Percentiles rank a stretch among this genome's conserved stretches.
These are phyloP conservation scores for Notechis scutatus DNA, from an alignment of 2,113 vertebrate species.

Conservation along the genomic window DNA sequence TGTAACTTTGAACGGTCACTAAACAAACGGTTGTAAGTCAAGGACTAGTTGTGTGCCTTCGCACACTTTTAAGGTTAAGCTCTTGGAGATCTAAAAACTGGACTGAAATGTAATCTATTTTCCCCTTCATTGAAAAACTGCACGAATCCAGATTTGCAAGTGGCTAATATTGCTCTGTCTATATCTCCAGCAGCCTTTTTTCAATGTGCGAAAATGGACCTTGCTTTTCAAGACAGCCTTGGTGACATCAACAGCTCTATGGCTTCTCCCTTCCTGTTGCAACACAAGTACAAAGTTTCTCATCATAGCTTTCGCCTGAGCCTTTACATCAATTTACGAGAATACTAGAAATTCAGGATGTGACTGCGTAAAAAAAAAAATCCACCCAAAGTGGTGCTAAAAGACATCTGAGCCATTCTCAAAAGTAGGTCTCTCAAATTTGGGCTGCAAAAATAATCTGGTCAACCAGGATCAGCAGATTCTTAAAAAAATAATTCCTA, in stretches of 20 bases:
- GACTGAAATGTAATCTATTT: background rate
- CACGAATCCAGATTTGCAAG: background rate
- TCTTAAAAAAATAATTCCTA: background rate
- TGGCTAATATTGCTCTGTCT: background rate
- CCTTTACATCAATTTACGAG: constrained; percentile 40
- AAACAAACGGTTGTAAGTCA: background rate
- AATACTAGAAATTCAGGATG: constrained; percentile 30
- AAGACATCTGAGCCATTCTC: background rate
- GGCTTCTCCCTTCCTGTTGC: background rate
- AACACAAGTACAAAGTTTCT: constrained; percentile 22
- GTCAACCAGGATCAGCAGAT: background rate
- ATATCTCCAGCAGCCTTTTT: background rate
- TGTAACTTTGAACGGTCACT: background rate
- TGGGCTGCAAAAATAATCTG: background rate
- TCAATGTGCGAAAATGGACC: background rate
- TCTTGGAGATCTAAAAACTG: background rate
- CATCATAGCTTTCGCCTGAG: constrained; percentile 37
- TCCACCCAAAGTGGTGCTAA: background rate
- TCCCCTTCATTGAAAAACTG: background rate
- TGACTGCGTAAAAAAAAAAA: background rate
- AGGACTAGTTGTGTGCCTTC: no score
- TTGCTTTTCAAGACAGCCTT: background rate
- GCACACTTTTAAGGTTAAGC: background rate
- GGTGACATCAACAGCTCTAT: constrained; percentile 12
- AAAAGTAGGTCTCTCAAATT: background rate